Base-by-base conservation (phyloP, 2,797 vertebrate genomes). In the Darevskia nairensis region DNA sequence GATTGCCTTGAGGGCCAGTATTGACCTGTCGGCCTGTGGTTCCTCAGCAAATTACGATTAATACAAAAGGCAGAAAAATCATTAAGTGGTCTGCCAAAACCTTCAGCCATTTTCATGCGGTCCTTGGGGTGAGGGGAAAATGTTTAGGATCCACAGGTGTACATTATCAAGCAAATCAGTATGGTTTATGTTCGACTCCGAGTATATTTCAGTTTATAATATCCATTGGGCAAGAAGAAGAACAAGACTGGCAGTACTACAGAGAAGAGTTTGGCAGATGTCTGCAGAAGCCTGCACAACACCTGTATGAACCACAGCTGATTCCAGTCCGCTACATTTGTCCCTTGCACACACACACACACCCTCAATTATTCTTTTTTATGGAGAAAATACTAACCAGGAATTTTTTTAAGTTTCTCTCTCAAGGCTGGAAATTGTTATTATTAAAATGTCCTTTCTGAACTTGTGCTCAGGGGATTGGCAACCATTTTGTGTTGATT, bases 261-360 rank as follows among this genome's bases (percentile, higher is more conserved):
- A 72, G 10, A 78, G 17, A 89, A 82, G 3, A 78, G 1, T 59
- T 82, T 86, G 85, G 59, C 66, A 89, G 4, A 4, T 5, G 2
- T 68, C 2, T 29, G 2, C 91, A 64, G 5, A 90, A 86, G 29
- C 85, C 1, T 77, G 64, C 81, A 72, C 0, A 74, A 71, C 9
- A 85, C 4, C 13, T 83, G 15, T 19, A 15, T 71, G 23, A 46
- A 13, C 55, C 66, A n/a, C 68, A 84, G 25, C 55, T 68, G 41
- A 50, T 85, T n/a, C 15, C 39, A 79, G 90, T 81, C 39, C 64
- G 50, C 27, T 64, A 9, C 3, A 39, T 86, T 88, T 90, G n/a
- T 3, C 5, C 23, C 0, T 81, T 17, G 1, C 29, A 8, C 0
- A 0, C 2, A 59, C 0, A 0, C 2, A 59, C 2, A 0, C 13